Evolutionary conservation across 2,888 invertebrate genomes (phyloP).

Genomic region (Thereva nobilitata): DNA sequence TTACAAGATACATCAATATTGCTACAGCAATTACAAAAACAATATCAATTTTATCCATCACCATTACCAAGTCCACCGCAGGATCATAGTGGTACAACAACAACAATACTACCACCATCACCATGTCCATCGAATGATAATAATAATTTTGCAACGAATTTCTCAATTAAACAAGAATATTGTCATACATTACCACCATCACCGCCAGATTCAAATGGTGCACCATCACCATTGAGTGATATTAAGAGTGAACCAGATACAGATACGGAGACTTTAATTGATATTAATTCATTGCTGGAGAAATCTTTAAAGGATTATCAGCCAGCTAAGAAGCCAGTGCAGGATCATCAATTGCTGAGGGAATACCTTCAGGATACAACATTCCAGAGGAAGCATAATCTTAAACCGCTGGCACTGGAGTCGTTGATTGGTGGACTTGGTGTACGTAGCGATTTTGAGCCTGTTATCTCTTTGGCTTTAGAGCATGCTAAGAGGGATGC

Average conservation of each 20-base stretch:
- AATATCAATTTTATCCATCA: conserved; percentile 49
- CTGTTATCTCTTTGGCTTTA: conserved; percentile 81
- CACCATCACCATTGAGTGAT: conserved; percentile 61
- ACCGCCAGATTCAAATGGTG: conserved; percentile 64
- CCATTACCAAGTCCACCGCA: conserved; percentile 55
- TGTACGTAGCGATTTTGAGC: conserved; percentile 77
- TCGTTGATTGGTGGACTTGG: conserved; percentile 63
- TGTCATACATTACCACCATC: conserved; percentile 62
- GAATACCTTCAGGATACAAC: conserved; percentile 83
- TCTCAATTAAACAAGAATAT: conserved; percentile 60
- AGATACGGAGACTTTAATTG: conserved; percentile 53
- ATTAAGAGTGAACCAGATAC: conserved; percentile 56
- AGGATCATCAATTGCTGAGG: conserved; percentile 76
- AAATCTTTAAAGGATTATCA: conserved; percentile 45
- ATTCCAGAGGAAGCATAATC: conserved; percentile 81
- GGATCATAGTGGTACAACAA: conserved; percentile 45
- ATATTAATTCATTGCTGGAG: conserved; percentile 52
- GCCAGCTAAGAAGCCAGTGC: conserved; percentile 48
- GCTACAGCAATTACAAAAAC: conserved; percentile 46
- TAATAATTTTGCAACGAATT: conserved; percentile 33
- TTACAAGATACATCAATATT: conserved; percentile 38
- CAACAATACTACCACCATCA: conserved; percentile 46
- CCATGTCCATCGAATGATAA: conserved; percentile 55
- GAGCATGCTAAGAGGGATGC: conserved; percentile 86
- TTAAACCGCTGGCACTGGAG: conserved; percentile 75